Percentiles rank a stretch among this genome's conserved stretches.
Conservation (phyloP, 1,140 invertebrate species). For the Listronotus bonariensis region DNA sequence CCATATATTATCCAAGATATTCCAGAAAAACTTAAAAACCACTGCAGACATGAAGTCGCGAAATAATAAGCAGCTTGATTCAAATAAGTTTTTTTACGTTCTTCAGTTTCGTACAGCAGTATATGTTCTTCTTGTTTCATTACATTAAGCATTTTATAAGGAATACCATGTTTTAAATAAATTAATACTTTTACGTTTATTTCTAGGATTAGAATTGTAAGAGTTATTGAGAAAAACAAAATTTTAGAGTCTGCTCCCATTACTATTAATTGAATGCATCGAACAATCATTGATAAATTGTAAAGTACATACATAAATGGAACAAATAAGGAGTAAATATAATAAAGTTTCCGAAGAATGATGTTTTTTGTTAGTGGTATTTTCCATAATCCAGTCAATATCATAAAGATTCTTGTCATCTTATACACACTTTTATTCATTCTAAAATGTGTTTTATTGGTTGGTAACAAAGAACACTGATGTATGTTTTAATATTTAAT, state of each 20-base stretch:
- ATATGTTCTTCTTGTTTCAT: background rate
- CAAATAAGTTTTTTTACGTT: background rate
- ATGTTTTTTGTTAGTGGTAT: background rate
- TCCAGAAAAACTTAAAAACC: background rate
- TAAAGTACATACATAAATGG: background rate
- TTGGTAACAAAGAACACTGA: no score
- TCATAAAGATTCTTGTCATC: conserved; percentile 5
- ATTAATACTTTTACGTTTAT: background rate
- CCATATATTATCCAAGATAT: conserved; percentile 1
- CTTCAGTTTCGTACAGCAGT: background rate
- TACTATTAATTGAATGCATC: conserved; percentile 3
- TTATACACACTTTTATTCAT: conserved; percentile 3
- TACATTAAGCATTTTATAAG: conserved; percentile 1
- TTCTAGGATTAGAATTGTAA: background rate
- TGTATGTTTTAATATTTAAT: no score
- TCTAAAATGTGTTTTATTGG: no score
- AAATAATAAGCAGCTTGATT: conserved; percentile 6
- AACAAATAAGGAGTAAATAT: background rate
- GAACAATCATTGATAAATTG: background rate
- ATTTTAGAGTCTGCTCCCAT: background rate
- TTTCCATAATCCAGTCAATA: conserved; percentile 5
- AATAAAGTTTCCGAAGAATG: background rate
- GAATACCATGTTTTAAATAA: conserved; percentile 9
- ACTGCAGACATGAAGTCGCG: conserved; percentile 1
- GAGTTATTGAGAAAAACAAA: background rate